Evolutionary conservation across 2,113 vertebrate genomes (phyloP).

Genomic region (Zosterops borbonicus): DNA sequence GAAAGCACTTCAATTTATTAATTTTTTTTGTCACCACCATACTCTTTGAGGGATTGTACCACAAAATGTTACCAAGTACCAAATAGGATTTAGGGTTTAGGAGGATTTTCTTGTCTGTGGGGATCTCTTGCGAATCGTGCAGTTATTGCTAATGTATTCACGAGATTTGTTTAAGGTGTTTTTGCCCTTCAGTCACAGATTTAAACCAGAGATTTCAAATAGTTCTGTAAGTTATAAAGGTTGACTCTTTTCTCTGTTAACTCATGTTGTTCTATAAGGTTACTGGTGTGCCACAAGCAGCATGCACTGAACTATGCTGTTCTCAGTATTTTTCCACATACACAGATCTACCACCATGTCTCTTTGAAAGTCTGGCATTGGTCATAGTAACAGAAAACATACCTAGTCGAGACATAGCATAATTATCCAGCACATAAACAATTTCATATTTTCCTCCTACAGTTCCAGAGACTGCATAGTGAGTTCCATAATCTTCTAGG

Average conservation of each 20-base stretch:
- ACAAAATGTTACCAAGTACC: background rate
- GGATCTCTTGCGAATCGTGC: background rate
- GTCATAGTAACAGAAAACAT: background rate
- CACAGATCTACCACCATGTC: background rate
- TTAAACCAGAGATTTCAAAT: background rate
- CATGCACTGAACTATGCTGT: background rate
- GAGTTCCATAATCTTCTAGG: conserved; percentile 90
- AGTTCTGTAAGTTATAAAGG: background rate
- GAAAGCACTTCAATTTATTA: background rate
- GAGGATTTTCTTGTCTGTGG: background rate
- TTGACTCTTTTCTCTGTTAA: background rate
- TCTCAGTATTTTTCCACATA: background rate
- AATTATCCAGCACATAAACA: conserved; percentile 84
- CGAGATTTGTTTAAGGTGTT: background rate
- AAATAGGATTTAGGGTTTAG: background rate
- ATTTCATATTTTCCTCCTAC: conserved; percentile 88
- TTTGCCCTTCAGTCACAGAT: background rate
- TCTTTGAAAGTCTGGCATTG: background rate
- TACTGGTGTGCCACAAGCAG: background rate
- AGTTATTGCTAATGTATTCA: background rate
- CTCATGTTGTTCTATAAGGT: background rate
- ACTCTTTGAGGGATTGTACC: background rate
- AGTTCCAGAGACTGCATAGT: conserved; percentile 83
- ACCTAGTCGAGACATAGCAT: conserved; percentile 71
- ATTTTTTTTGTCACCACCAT: background rate